Percentiles rank a stretch among this genome's conserved stretches.
Evolutionary conservation across 1,140 invertebrate genomes (phyloP).

Genomic region (Conus ventricosus): DNA sequence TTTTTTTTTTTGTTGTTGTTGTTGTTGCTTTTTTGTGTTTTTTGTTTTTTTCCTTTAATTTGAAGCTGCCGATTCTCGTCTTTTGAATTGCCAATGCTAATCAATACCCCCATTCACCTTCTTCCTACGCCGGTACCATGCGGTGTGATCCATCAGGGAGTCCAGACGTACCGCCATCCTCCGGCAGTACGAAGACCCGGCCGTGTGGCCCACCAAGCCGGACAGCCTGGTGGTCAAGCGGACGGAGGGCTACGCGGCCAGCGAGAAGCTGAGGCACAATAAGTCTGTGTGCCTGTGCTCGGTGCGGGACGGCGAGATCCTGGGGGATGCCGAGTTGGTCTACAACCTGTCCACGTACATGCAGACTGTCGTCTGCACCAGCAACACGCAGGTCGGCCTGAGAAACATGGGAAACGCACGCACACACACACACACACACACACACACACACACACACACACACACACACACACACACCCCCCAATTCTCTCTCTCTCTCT

Average conservation of each 20-base stretch:
- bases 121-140: no score
- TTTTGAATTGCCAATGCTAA: no score
- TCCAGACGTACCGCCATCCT: constrained; percentile 58
- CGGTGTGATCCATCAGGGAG: constrained; percentile 48
- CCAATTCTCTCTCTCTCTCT: no score
- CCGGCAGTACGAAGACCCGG: constrained; percentile 60
- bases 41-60: no score
- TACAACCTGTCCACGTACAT: constrained; percentile 65
- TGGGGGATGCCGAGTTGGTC: constrained; percentile 68
- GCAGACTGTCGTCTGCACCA: constrained; percentile 67
- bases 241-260: constrained; percentile 68
- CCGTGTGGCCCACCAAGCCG: constrained; percentile 59
- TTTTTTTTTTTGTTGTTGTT: no score
- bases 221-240: constrained; percentile 61
- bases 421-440: background rate
- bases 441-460: no score
- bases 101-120: no score
- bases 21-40: no score
- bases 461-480: no score
- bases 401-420: background rate
- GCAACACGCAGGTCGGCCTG: constrained; percentile 57
- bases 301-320: constrained; percentile 61
- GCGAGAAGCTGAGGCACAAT: constrained; percentile 58
- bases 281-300: constrained; percentile 61
- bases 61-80: no score